Base-by-base conservation (phyloP, 1,140 invertebrate species). In the Spodoptera frugiperda region DNA sequence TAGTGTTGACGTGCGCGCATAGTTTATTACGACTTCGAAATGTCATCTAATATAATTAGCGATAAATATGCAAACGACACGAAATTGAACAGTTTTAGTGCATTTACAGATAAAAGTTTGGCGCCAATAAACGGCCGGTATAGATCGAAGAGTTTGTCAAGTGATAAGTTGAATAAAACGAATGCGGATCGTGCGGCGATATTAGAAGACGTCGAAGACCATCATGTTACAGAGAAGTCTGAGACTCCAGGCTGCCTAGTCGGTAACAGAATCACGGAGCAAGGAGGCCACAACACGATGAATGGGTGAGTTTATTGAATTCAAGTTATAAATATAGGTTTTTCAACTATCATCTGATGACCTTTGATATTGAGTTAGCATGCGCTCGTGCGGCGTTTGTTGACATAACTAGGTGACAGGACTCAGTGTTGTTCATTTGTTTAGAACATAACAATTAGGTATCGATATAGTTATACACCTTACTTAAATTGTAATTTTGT, bases 211-310 rank as follows among this genome's bases (percentile, higher is more conserved):
- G 87, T 92, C 17, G 92, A 94, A 72, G 87, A 83, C 1, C 88
- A 93, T 39, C 90, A 94, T 80, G 59, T 93, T 51, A 83, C 91
- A 17, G 91, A 89, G 15, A 91, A 87, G 57, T 84, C 82, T 21
- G 92, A 94, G 77, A 94, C 92, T 51, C 92, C 92, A 25, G 89
- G 92, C 12, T 93, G 91, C 83, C 84, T 94, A 77, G 85, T 94
- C 46, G 87, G 84, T 14, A 88, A 89, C 71, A 87, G 86, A 83
- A 83, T 89, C 17, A 90, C 91, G 84, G 89, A 91, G 30, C 81
- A 87, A 79, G 83, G 83, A 39, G 67, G 79, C 53, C 87, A 89
- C 48, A 77, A 74, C 1, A 83, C 78, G 33, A 21, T 89, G 21
- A 88, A 87, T 57, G 87, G 89, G 91, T 91, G 75, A 86, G 89